Conservation (phyloP, 2,888 invertebrate species). For the Drosophila prostipennis region DNA sequence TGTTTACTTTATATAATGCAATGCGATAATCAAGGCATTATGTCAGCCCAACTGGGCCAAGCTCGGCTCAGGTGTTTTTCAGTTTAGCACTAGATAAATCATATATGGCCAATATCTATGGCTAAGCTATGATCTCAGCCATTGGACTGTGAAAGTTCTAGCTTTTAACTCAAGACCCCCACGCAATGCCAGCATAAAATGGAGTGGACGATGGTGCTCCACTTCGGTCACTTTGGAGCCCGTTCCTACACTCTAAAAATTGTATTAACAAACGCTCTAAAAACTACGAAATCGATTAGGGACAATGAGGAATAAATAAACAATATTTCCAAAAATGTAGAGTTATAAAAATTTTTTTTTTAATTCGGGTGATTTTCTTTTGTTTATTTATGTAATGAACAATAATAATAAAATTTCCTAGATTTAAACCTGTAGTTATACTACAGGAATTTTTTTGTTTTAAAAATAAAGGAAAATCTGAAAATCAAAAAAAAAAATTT, state of each 20-base stretch:
- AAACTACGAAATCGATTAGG: too few relatives aligned
- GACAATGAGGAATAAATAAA: too few relatives aligned
- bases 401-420: too few relatives aligned
- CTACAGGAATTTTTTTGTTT: too few relatives aligned
- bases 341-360: too few relatives aligned
- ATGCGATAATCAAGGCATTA: conserved; percentile 63
- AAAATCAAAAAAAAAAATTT: too few relatives aligned
- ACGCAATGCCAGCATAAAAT: conserved; percentile 37
- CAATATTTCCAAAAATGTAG: too few relatives aligned
- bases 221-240: conserved; percentile 30
- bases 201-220: conserved; percentile 37
- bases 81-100: conserved; percentile 1
- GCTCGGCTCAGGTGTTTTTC: conserved; percentile 17
- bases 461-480: too few relatives aligned
- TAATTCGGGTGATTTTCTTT: too few relatives aligned
- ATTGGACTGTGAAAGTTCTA: conserved; percentile 47
- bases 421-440: too few relatives aligned
- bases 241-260: neutral
- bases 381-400: too few relatives aligned
- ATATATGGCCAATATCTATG: neutral
- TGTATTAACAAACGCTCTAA: too few relatives aligned
- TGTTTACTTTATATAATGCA: conserved; percentile 53
- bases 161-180: conserved; percentile 24
- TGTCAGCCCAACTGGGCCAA: conserved; percentile 42
- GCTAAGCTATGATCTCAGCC: conserved; percentile 38